Evolutionary conservation across 2,888 invertebrate genomes (phyloP), one percentile per base, ranked within the genome.

Genomic region (Petrolisthes manimaculis): DNA sequence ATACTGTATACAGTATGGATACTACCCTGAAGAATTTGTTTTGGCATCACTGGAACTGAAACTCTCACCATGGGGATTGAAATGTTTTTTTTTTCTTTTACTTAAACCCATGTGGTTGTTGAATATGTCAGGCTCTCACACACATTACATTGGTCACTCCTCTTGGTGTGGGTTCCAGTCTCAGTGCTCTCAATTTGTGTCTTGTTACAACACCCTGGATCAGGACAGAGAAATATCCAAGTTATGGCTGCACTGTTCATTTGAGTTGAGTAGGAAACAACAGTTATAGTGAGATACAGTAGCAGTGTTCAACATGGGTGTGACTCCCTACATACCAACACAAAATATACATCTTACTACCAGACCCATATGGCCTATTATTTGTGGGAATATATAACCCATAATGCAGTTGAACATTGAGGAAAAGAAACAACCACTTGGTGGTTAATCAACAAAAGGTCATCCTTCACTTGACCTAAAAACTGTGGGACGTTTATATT

Each of bases 361-460:
- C 56, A 84, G 88, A 79, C 84, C 84, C 53, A 71, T 71, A 74
- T 67, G 88, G 84, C 75, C 81, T 69, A 88, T 61, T 37, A 37
- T 37, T 37, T 37, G 37, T 56, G 84, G 80, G 88, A 84, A 88
- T 79, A 37, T 78, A 84, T 84, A 88, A 88, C 88, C 88, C 88
- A 84, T 81, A 78, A 71, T 78, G 79, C 78, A 84, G 84, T 88
- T 88, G 88, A 88, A 88, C 88, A 88, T 37, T 88, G 88, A 80
- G 79, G 86, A 88, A 88, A 88, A 74, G 81, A 88, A 88, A 84
- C 88, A 88, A 88, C 88, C 88, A 88, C 88, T 88, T 88, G 88
- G 88, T 88, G 88, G 88, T 84, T 88, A 88, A 88, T 88, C 75
- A 88, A 88, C 88, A 88, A 88, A 84, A 88, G 88, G 88, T 88